Evolutionary conservation across 2,113 vertebrate genomes (phyloP).

Genomic region (Macquaria australasica): DNA sequence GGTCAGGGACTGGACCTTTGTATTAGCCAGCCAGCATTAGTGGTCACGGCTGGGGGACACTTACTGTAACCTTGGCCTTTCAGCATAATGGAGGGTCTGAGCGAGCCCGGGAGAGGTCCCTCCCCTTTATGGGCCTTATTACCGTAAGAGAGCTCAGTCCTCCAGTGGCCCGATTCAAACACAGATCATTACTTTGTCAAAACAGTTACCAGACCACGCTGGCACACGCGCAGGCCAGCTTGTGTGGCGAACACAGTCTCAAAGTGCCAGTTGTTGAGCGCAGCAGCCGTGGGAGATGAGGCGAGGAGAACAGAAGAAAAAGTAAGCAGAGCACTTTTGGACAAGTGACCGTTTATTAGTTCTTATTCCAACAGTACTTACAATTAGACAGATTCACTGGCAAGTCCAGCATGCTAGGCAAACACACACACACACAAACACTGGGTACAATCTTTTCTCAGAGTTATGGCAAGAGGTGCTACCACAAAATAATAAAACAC

Average conservation of each 20-base stretch:
- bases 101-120: constrained; percentile 62
- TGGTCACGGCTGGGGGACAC: constrained; percentile 75
- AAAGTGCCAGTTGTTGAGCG: constrained; percentile 54
- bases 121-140: constrained; percentile 73
- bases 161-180: constrained; percentile 69
- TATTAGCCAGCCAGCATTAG: constrained; percentile 69
- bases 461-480: constrained; percentile 56
- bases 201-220: constrained; percentile 78
- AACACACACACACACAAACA: constrained; percentile 46
- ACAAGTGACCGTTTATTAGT: constrained; percentile 77
- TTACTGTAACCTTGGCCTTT: constrained; percentile 77
- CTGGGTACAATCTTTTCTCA: constrained; percentile 38
- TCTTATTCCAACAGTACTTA: constrained; percentile 70
- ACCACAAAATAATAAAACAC: constrained; percentile 73
- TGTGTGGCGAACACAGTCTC: constrained; percentile 52
- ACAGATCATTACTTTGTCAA: constrained; percentile 80
- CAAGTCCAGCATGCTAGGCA: constrained; percentile 29
- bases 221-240: constrained; percentile 56
- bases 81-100: constrained; percentile 74
- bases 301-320: constrained; percentile 52
- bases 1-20: constrained; percentile 72
- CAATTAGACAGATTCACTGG: constrained; percentile 66
- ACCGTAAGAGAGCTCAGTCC: constrained; percentile 75
- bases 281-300: constrained; percentile 64
- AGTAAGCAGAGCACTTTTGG: constrained; percentile 65